phyloP scores from a whole-genome alignment of 2,888 invertebrate genomes.

The Pteria penguin region DNA sequence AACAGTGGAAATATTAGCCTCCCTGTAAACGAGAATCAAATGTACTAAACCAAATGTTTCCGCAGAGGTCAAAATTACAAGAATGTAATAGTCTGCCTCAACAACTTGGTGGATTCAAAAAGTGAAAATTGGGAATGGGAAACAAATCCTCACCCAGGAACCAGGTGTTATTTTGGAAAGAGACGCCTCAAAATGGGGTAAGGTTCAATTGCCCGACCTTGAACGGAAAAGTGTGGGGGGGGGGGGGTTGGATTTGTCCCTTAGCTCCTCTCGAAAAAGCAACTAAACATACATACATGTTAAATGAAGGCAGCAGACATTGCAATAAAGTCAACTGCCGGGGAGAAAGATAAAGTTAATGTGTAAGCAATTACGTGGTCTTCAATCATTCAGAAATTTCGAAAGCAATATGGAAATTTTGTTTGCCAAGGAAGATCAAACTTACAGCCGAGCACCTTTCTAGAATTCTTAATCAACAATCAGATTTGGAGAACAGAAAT shows the following conservation, averaged over 20 bases:
- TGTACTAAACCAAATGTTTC: neutral
- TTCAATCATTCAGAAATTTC: constrained; percentile 1
- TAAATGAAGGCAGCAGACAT: constrained; percentile 8
- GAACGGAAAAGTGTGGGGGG: neutral
- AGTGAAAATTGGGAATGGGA: constrained; percentile 5
- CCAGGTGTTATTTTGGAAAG: neutral
- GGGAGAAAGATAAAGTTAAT: too few species aligned
- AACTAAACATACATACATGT: constrained; percentile 2
- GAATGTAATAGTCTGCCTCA: neutral
- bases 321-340: neutral
- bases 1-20: neutral
- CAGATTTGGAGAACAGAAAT: constrained; percentile 4
- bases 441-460: constrained; percentile 14
- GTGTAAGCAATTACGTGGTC: too few species aligned
- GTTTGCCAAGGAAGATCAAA: neutral
- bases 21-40: neutral
- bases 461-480: neutral
- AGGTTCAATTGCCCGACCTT: neutral
- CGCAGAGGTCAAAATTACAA: neutral
- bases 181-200: neutral
- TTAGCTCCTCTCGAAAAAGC: neutral
- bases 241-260: neutral
- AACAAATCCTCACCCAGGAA: neutral
- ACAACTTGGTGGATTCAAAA: constrained; percentile 7
- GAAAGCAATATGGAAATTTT: neutral